These are phyloP conservation scores for Latrodectus elegans DNA, from an alignment of 2,888 invertebrate genomes.

Conservation along the genomic window DNA sequence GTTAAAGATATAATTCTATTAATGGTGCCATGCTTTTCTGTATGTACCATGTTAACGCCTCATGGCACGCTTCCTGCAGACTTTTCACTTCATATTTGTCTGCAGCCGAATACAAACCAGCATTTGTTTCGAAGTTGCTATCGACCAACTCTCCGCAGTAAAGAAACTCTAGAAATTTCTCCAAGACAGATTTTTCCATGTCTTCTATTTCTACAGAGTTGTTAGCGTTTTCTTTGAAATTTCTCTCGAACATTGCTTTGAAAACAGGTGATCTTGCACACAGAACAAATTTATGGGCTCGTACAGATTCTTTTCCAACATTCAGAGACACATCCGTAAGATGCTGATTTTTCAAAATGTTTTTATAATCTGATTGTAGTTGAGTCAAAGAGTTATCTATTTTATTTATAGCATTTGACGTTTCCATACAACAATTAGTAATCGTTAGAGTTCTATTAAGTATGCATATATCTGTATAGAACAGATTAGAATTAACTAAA, in stretches of 20 bases:
- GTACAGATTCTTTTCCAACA: neutral
- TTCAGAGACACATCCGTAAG: neutral
- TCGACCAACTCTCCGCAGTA: neutral
- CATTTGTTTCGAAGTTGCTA: neutral
- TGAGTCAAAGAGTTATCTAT: too few relatives aligned
- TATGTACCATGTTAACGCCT: neutral
- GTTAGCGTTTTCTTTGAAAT: neutral
- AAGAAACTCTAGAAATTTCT: neutral
- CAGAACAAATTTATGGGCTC: neutral
- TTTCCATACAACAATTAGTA: too few relatives aligned
- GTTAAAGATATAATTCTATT: too few relatives aligned
- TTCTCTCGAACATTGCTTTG: neutral
- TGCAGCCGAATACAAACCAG: neutral
- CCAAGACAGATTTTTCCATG: neutral
- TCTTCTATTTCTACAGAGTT: neutral
- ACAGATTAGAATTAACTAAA: too few relatives aligned
- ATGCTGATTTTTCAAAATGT: too few relatives aligned
- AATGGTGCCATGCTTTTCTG: neutral
- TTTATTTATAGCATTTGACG: too few relatives aligned
- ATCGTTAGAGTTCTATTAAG: too few relatives aligned
- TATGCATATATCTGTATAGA: too few relatives aligned
- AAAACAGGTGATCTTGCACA: neutral
- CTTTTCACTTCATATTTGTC: neutral
- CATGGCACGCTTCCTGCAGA: neutral
- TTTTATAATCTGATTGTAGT: too few relatives aligned